phyloP scores from a whole-genome alignment of 1,140 invertebrate genomes.

The Drosophila sp. region DNA sequence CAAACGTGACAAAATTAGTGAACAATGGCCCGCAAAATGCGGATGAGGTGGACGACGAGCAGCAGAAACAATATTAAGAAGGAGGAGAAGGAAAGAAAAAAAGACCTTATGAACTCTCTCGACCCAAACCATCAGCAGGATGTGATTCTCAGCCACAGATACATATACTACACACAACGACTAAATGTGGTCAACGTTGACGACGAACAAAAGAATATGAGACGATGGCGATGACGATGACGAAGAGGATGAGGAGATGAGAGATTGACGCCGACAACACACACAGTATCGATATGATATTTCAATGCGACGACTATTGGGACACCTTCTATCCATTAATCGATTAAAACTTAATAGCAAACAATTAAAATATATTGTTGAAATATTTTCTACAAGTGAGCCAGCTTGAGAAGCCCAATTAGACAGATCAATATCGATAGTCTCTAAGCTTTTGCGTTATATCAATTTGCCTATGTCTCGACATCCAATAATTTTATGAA shows the following conservation, averaged over 20 bases:
- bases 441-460: too few species aligned
- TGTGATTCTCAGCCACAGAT: conserved; percentile 52
- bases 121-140: conserved; percentile 33
- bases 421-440: too few species aligned
- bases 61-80: not conserved
- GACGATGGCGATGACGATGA: conserved; percentile 10
- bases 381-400: too few species aligned
- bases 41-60: conserved; percentile 31
- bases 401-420: too few species aligned
- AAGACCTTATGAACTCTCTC: conserved; percentile 70
- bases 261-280: conserved; percentile 45
- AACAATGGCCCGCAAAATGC: conserved; percentile 67
- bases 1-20: conserved; percentile 82
- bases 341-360: too few species aligned
- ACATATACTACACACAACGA: conserved; percentile 40
- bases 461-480: too few species aligned
- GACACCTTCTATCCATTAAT: too few species aligned
- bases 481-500: too few species aligned
- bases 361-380: too few species aligned
- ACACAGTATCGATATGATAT: too few species aligned
- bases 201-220: conserved; percentile 71
- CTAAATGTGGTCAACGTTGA: conserved; percentile 72
- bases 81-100: not conserved
- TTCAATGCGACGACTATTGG: too few species aligned
- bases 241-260: not conserved